Conservation (phyloP, 2,113 vertebrate genomes). For the Emydocephalus ijimae region DNA sequence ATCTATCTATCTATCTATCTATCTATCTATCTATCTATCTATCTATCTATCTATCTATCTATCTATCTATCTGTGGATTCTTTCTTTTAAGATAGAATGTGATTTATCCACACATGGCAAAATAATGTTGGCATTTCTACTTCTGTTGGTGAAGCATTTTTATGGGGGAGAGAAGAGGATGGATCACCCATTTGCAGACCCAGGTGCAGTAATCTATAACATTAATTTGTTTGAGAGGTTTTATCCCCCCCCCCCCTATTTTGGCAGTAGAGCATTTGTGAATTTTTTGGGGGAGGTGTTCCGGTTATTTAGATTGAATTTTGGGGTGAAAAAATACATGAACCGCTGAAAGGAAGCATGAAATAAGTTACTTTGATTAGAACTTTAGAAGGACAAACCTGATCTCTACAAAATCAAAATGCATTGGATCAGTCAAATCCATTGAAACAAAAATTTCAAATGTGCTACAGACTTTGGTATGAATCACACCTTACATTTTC, state of each 20-base stretch:
- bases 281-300: neutral
- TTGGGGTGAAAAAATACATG: neutral
- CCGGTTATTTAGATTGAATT: neutral
- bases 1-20: too few species aligned
- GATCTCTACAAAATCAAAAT: slow-evolving; percentile 7
- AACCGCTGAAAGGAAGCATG: neutral
- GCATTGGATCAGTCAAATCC: slow-evolving; percentile 5
- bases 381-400: neutral
- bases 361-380: slow-evolving; percentile 16
- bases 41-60: too few species aligned
- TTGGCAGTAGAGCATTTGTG: neutral
- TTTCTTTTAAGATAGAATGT: neutral
- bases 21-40: too few species aligned
- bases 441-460: slow-evolving; percentile 16
- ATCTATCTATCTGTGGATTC: neutral
- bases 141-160: neutral
- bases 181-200: neutral
- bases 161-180: neutral
- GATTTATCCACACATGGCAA: neutral
- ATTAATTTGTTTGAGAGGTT: neutral
- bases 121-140: neutral
- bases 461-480: slow-evolving; percentile 10
- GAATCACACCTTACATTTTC: slow-evolving; percentile 26
- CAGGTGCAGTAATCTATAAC: neutral
- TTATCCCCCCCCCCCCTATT: neutral